Base-by-base conservation (phyloP, 2,888 invertebrate genomes). In the Tuberolachnus salignus region DNA sequence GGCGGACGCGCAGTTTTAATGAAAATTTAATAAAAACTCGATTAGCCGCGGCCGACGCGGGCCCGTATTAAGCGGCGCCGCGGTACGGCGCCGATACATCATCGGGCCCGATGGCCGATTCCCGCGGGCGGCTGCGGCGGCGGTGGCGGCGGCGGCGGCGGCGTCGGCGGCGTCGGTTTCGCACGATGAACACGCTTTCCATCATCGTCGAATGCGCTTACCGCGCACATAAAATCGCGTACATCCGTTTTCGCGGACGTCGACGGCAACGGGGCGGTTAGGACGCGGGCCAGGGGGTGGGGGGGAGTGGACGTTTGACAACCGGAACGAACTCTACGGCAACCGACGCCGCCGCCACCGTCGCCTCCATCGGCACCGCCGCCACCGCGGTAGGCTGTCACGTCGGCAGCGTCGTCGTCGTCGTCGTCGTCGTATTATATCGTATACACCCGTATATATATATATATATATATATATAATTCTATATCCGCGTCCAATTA, bases 121-220 rank as follows among this genome's bases (percentile, higher is more conserved):
- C 16, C 1, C 49, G n/a, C n/a, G n/a, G n/a, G n/a, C n/a, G n/a
- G n/a, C n/a, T n/a, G n/a, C n/a, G n/a, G n/a, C n/a, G n/a, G n/a
- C n/a, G n/a, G n/a, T n/a, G n/a, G n/a, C 8, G 16, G 46, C 9
- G 16, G 9, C 26, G 23, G n/a, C 19, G 23, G 2, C 26, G 23
- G 11, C 34, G n/a, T 21, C n/a, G 44, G 51, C 49, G 49, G 4
- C 0, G 44, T 11, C 13, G 55, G 70, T 70, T 57, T 55, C 70
- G 57, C 70, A 46, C 69, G 69, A 55, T 69, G 69, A 69, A 53
- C 69, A 69, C 69, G 70, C 55, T 70, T 57, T 49, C 71, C 59
- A 46, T 72, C 71, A 72, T 21, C 61, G 61, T 70, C 70, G 34
- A 51, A 72, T 49, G 42, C 61, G 72, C 72, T 72, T 72, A 61